Conservation (phyloP, 2,113 vertebrate genomes). For the Psettodes erumei region DNA sequence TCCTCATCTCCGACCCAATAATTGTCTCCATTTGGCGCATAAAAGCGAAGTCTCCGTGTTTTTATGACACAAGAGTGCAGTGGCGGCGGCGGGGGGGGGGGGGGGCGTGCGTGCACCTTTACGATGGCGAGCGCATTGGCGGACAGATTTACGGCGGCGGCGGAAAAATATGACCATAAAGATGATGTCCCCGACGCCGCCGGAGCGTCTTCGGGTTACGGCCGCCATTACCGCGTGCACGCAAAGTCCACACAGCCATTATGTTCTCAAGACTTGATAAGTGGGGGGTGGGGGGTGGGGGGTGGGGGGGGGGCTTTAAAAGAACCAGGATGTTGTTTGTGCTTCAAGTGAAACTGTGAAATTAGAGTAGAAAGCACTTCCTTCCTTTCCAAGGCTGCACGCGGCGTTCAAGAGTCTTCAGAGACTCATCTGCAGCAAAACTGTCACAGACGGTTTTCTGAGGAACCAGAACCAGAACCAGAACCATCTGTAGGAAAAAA, state of each 20-base stretch:
- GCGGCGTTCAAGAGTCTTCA: not conserved
- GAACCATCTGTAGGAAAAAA: not conserved
- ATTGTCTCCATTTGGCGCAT: conserved; percentile 53
- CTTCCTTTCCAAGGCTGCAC: too few relatives aligned
- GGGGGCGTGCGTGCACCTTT: conserved; percentile 58
- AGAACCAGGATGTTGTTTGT: conserved; percentile 54
- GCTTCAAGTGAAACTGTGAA: conserved; percentile 40
- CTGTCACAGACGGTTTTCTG: too few relatives aligned
- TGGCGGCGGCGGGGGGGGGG: too few relatives aligned
- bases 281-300: conserved; percentile 32
- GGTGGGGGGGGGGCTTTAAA: conserved; percentile 40
- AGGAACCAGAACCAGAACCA: too few relatives aligned
- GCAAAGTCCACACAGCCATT: conserved; percentile 58
- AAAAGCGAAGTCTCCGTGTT: conserved; percentile 59
- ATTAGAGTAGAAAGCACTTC: conserved; percentile 20
- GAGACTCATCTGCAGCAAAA: not conserved
- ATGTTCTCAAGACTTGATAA: conserved; percentile 47
- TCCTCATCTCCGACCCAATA: conserved; percentile 35
- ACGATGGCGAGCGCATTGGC: conserved; percentile 50
- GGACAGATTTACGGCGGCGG: conserved; percentile 72
- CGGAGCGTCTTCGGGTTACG: conserved; percentile 53
- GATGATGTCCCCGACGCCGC: conserved; percentile 48
- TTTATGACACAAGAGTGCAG: conserved; percentile 60
- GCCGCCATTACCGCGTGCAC: conserved; percentile 50
- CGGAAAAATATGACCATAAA: conserved; percentile 63